Conservation (phyloP, 2,113 vertebrate species). For the Siniperca chuatsi region DNA sequence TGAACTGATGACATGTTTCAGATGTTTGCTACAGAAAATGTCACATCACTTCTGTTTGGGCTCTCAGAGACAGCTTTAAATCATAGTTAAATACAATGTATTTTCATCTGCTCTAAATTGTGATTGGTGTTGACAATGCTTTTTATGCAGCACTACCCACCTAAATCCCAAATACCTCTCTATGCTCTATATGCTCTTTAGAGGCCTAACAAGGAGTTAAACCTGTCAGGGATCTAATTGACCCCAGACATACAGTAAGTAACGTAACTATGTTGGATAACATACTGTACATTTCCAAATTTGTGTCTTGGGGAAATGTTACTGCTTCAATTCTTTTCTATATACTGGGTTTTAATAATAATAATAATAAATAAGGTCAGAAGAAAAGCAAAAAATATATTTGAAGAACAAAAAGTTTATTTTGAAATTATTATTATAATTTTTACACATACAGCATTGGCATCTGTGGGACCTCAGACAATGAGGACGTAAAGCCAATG, state of each 20-base stretch:
- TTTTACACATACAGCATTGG: not conserved
- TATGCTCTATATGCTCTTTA: too few species aligned
- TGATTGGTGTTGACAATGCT: not conserved
- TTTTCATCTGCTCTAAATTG: too few species aligned
- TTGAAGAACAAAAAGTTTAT: not conserved
- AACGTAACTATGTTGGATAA: not conserved
- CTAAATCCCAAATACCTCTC: not conserved
- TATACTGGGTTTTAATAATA: not conserved
- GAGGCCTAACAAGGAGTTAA: not conserved
- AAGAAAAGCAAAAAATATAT: not conserved
- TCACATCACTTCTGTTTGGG: not conserved
- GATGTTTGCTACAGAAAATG: not conserved
- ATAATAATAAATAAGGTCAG: not conserved
- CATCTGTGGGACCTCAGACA: not conserved
- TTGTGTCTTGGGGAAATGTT: not conserved
- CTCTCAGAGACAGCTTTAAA: not conserved
- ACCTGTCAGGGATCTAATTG: not conserved
- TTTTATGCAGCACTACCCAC: not conserved
- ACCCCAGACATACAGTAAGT: not conserved
- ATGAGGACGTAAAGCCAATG: not conserved
- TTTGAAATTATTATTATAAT: not conserved
- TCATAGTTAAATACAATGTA: not conserved
- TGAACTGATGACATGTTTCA: not conserved
- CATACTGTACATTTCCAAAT: not conserved
- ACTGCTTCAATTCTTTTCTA: not conserved